Evolutionary conservation across 2,113 vertebrate genomes (phyloP), one percentile per base, ranked within the genome.

Genomic region (Eurypyga helias): DNA sequence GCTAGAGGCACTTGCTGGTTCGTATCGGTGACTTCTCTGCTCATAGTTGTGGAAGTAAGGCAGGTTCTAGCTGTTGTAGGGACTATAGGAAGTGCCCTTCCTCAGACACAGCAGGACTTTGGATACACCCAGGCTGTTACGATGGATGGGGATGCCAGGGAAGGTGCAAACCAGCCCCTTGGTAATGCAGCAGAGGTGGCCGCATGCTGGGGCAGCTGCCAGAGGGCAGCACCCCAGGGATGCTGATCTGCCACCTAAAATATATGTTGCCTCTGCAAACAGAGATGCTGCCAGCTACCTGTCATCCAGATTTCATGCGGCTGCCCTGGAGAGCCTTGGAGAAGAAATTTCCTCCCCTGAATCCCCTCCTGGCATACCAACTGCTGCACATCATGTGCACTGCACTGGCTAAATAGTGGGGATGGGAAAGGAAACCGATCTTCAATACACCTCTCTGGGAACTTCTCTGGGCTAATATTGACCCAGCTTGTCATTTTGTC

Each of bases 171-270:
- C 70, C 23, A 67, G 46, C 31, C 28, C 45, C 41, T 2, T 45
- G 31, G 21, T 66, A 41, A 18, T 13, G 3, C 6, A 7, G 49
- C 86, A 84, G 18, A 7, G 6, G 21, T 41, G n/a, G 41, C 38
- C 1, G 1, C 36, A 34, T 13, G 18, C n/a, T n/a, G 36, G 14
- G 31, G 18, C 52, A 60, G 29, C 78, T 52, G 21, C 15, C 46
- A 28, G 71, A 57, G 24, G 13, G 7, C 17, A 90, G 31, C 21
- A 54, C 4, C 26, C 21, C 46, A 58, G 26, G 0, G 0, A 52
- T 31, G 41, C 55, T 87, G 73, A 51, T 77, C 41, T 52, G 43
- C 4, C 75, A 62, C 29, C 43, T 65, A 31, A 90, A 81, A 58
- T 24, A 77, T 0, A 0, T 29, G 20, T 14, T 54, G 38, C 7